These are phyloP conservation scores for Rhamphomyia laevipes DNA, from an alignment of 2,888 invertebrate genomes.

Conservation along the genomic window DNA sequence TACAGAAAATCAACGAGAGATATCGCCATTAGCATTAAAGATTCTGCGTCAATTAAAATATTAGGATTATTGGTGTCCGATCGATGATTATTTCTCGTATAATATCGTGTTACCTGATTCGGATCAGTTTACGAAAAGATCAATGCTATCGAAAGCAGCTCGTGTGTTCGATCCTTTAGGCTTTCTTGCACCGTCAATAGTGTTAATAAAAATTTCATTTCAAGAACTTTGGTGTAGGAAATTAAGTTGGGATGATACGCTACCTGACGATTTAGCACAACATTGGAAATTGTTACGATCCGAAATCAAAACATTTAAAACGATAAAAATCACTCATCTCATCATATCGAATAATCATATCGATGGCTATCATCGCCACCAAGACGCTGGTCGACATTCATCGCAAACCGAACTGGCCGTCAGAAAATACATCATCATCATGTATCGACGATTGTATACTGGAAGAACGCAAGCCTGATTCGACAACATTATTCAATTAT, in stretches of 20 bases:
- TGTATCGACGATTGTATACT: too few species aligned
- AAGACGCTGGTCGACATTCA: slow-evolving; percentile 12
- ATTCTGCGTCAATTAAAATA: too few species aligned
- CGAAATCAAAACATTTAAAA: too few species aligned
- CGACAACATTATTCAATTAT: too few species aligned
- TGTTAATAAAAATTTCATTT: background rate
- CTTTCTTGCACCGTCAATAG: background rate
- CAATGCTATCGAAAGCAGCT: background rate
- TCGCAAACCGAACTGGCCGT: slow-evolving; percentile 9
- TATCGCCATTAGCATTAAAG: too few species aligned
- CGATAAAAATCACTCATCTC: too few species aligned
- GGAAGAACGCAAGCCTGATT: too few species aligned
- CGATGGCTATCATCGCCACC: slow-evolving; percentile 18
- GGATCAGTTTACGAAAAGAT: background rate
- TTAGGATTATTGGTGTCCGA: too few species aligned
- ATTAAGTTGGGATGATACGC: background rate
- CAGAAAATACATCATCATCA: too few species aligned
- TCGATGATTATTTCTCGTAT: too few species aligned
- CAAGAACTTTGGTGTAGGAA: background rate
- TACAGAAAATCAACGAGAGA: too few species aligned
- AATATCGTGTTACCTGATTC: background rate
- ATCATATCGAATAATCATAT: too few species aligned
- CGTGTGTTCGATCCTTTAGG: background rate
- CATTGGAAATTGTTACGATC: background rate
- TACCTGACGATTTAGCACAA: background rate